A percentile compares a stretch with the other conserved stretches of the same genome.
These are phyloP conservation scores for Platygyra sinensis DNA, from an alignment of 64 coral and sea anemone species.

Conservation along the genomic window DNA sequence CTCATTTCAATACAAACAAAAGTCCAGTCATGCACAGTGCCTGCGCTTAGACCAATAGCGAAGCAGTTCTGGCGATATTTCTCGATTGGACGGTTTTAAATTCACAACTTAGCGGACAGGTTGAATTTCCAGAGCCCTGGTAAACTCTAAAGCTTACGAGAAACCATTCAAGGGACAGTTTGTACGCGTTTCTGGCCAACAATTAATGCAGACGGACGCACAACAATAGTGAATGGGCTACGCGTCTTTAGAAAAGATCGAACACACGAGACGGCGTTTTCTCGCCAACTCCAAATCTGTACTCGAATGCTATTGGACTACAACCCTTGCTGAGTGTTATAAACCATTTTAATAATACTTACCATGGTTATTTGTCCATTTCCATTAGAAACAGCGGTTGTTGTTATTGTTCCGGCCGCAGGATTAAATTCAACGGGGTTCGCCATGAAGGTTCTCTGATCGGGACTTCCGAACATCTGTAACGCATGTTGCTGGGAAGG, in stretches of 20 bases:
- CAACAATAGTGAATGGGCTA: constrained; percentile 8
- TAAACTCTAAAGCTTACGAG: constrained; percentile 13
- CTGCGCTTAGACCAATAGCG: constrained; percentile 93
- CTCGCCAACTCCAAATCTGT: constrained; percentile 18
- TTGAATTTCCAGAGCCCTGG: constrained; percentile 78
- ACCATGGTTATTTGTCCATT: constrained; percentile 98
- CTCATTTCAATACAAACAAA: constrained; percentile 71
- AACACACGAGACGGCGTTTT: constrained; percentile 11
- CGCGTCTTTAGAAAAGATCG: constrained; percentile 42
- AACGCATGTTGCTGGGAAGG: constrained; percentile 91
- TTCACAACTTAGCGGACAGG: constrained; percentile 77
- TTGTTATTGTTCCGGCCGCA: constrained; percentile 81
- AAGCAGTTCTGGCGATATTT: constrained; percentile 79
- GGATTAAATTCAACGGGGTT: constrained; percentile 95
- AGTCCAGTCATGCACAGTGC: constrained; percentile 85
- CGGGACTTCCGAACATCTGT: constrained; percentile 95
- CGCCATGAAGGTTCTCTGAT: constrained; percentile 90
- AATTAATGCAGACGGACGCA: neutral
- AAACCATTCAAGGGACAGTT: neutral
- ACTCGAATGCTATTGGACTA: constrained; percentile 54
- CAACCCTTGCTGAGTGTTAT: neutral
- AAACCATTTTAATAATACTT: constrained; percentile 43
- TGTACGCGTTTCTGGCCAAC: neutral
- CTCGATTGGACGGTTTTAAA: constrained; percentile 99
- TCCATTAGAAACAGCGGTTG: constrained; percentile 86